Base-by-base conservation (phyloP, 2,888 invertebrate species). In the Cheilosia vernalis region DNA sequence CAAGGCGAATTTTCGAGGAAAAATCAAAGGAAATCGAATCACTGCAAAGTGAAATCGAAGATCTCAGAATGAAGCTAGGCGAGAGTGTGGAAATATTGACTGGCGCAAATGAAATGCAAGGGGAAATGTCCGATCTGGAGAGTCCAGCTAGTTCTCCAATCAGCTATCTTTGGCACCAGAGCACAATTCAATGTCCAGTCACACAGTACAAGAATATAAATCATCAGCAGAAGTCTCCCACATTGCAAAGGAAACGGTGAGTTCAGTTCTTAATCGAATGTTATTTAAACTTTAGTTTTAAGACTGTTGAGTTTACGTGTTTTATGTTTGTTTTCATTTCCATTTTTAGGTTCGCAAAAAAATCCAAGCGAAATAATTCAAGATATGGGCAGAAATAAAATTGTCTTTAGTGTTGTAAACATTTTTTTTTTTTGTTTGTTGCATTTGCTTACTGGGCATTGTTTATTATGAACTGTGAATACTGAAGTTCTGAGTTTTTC, bases 1-100 rank as follows among this genome's bases (percentile, higher is more conserved):
- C 93, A 7, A 93, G 93, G 87, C 91, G 92, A 63, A 93, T 94
- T 80, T 90, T 95, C 0, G 92, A 92, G n/a, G 92, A 93, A 64
- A 94, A 93, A 88, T 93, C 93, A 3, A 91, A 93, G 83, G 94
- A 95, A 90, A 94, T 95, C 30, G 90, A 91, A 21, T 89, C 92
- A 40, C 90, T 95, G 17, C 93, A 93, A 82, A 92, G 92, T 17
- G 92, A 93, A 90, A 89, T 94, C 2, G 92, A 92, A 72, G 92
- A 93, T 87, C 87, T 93, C 27, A 92, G 92, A n/a, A 84, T 89
- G 21, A 89, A 90, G 3, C 81, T 92, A 7, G 91, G 91, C 5
- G 92, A 91, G 64, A 91, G 90, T 76, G 90, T 90, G 2, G 91
- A 91, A 77, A 90, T 91, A 17, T 87, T 91, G 15, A 91, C 91